Percentiles rank a stretch among this genome's conserved stretches.
phyloP scores from a whole-genome alignment of 1,140 invertebrate genomes.

The Cecropterus lyciades region DNA sequence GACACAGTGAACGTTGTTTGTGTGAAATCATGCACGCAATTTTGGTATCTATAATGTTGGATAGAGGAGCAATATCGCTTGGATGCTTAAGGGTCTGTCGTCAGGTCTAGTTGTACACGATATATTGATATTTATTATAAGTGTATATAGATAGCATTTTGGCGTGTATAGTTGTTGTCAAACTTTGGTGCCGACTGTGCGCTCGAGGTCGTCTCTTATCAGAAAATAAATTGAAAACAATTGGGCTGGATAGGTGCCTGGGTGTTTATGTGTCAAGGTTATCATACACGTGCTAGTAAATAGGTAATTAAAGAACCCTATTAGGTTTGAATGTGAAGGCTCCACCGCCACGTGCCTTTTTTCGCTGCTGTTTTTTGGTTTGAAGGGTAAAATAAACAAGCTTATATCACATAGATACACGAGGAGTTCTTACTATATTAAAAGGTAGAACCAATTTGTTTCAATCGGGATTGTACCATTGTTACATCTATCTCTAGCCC shows the following conservation, averaged over 20 bases:
- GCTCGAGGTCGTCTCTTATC: slow-evolving; percentile 44
- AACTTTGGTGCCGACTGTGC: slow-evolving; percentile 15
- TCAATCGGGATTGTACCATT: too few relatives aligned
- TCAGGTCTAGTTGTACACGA: not conserved
- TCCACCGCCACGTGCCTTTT: too few relatives aligned
- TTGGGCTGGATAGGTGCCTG: slow-evolving; percentile 41
- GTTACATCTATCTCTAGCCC: too few relatives aligned
- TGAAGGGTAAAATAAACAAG: too few relatives aligned
- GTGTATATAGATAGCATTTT: slow-evolving; percentile 14
- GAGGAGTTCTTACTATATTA: too few relatives aligned
- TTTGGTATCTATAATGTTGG: not conserved
- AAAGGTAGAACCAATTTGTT: too few relatives aligned
- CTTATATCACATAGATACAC: too few relatives aligned
- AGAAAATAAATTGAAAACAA: slow-evolving; percentile 49
- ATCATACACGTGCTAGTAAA: slow-evolving; percentile 3
- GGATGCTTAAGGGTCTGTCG: not conserved
- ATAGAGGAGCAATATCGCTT: slow-evolving; percentile 2
- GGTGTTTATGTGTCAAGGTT: slow-evolving; percentile 46
- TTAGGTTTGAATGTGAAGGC: too few relatives aligned
- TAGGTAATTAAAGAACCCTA: too few relatives aligned
- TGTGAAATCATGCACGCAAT: not conserved
- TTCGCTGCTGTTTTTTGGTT: too few relatives aligned
- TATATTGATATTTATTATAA: slow-evolving; percentile 24
- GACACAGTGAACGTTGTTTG: slow-evolving; percentile 2
- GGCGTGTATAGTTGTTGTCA: slow-evolving; percentile 13